phyloP scores from a whole-genome alignment of 2,888 invertebrate species.

The Tupiocoris notatus region DNA sequence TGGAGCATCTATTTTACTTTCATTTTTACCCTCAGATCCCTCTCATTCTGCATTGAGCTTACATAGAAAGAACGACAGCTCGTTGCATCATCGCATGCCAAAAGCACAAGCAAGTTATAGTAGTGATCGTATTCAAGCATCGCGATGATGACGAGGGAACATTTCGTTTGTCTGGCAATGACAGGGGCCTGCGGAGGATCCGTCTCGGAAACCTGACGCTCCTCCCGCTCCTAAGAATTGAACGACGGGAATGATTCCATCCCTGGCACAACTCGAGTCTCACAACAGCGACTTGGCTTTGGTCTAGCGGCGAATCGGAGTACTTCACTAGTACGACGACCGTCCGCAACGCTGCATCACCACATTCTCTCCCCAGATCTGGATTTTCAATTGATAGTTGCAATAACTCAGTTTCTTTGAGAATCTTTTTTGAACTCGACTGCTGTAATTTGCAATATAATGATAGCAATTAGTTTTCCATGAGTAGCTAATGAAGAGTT shows the following conservation, averaged over 20 bases:
- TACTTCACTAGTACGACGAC: not conserved
- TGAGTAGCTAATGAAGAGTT: too few species aligned
- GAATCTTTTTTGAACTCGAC: too few species aligned
- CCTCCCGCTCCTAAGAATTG: not conserved
- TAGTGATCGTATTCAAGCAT: too few species aligned
- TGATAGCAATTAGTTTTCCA: too few species aligned
- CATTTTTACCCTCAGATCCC: not conserved
- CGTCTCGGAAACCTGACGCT: not conserved
- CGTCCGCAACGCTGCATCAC: not conserved
- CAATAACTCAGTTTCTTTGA: too few species aligned
- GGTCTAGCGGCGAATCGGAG: not conserved
- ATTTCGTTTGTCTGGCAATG: not conserved
- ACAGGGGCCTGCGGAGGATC: not conserved
- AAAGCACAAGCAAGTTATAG: not conserved
- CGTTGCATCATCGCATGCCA: not conserved
- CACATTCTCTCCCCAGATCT: too few species aligned
- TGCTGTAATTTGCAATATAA: too few species aligned
- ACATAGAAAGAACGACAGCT: too few species aligned
- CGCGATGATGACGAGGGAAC: too few species aligned
- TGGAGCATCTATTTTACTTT: not conserved
- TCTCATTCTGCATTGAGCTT: not conserved
- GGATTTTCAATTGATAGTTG: too few species aligned
- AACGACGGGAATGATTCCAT: not conserved
- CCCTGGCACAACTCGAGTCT: not conserved
- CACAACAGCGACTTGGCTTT: not conserved